Percentiles rank a stretch among this genome's conserved stretches.
Evolutionary conservation across 30 jellyfish, hydroid and myxozoan species (phyloP).

Genomic region (Aurelia coerulea): DNA sequence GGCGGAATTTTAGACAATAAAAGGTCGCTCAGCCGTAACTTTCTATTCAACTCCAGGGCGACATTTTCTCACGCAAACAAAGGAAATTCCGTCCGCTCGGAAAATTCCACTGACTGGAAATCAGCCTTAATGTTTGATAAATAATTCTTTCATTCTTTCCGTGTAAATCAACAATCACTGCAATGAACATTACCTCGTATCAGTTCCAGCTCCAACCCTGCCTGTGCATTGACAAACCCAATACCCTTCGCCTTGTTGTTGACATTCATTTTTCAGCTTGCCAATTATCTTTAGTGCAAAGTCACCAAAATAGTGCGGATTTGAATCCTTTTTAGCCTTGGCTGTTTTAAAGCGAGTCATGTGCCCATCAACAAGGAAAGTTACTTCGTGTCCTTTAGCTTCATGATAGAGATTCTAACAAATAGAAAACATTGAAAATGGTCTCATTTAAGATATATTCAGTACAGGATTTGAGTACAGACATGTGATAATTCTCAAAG

Average conservation of each 20-base stretch:
- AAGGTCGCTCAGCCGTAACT: too few relatives aligned
- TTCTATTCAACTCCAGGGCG: too few relatives aligned
- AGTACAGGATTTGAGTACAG: neutral
- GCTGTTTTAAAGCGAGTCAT: neutral
- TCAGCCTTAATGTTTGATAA: too few relatives aligned
- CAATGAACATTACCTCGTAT: neutral
- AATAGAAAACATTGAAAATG: neutral
- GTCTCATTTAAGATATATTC: neutral
- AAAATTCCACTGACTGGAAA: too few relatives aligned
- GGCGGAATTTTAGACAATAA: too few relatives aligned
- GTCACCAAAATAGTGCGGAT: neutral
- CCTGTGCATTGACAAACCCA: neutral
- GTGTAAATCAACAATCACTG: too few relatives aligned
- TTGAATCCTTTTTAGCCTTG: neutral
- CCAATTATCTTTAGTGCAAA: neutral
- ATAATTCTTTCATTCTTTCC: too few relatives aligned
- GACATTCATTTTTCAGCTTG: conserved; percentile 2
- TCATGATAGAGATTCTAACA: neutral
- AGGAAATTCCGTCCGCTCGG: too few relatives aligned
- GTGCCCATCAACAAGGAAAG: neutral
- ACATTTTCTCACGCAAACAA: too few relatives aligned
- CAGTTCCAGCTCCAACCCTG: neutral
- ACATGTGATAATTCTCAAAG: too few relatives aligned
- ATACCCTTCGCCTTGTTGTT: neutral
- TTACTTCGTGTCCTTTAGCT: neutral